Percentiles rank a stretch among this genome's conserved stretches.
Conservation (phyloP, 2,888 invertebrate species). For the Lithophane ornitopus region DNA sequence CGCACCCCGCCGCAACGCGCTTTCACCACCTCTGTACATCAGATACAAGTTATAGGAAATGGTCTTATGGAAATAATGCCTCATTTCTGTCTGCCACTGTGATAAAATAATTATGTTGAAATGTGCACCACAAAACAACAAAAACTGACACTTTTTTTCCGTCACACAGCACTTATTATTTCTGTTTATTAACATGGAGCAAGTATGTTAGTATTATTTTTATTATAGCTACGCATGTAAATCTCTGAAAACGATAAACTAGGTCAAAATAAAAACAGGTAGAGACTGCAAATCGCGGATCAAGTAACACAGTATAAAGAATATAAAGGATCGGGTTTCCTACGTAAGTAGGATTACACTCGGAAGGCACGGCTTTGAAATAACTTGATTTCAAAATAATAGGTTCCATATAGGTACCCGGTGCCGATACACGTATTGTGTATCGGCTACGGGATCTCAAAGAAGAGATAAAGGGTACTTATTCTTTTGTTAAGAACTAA, state of each 20-base stretch:
- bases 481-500: slow-evolving; percentile 5
- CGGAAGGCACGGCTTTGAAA: slow-evolving; percentile 43
- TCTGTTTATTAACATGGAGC: background rate
- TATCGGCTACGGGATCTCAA: background rate
- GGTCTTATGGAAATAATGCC: background rate
- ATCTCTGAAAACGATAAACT: slow-evolving; percentile 4
- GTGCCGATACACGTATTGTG: background rate
- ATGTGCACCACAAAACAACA: background rate
- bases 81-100: slow-evolving; percentile 45
- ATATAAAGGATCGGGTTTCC: slow-evolving; percentile 44
- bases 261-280: slow-evolving; percentile 21
- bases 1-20: slow-evolving; percentile 74
- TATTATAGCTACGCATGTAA: background rate
- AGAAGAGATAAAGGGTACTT: slow-evolving; percentile 2
- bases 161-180: background rate
- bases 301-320: slow-evolving; percentile 46
- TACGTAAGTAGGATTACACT: slow-evolving; percentile 47
- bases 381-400: slow-evolving; percentile 48
- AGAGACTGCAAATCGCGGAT: slow-evolving; percentile 37
- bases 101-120: slow-evolving; percentile 38
- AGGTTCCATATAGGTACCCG: slow-evolving; percentile 6
- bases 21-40: slow-evolving; percentile 71
- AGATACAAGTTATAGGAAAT: slow-evolving; percentile 14
- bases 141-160: background rate
- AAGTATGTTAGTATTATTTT: background rate